Evolutionary conservation across 2,113 vertebrate species (phyloP).

Genomic region (Sminthopsis crassicaudata): DNA sequence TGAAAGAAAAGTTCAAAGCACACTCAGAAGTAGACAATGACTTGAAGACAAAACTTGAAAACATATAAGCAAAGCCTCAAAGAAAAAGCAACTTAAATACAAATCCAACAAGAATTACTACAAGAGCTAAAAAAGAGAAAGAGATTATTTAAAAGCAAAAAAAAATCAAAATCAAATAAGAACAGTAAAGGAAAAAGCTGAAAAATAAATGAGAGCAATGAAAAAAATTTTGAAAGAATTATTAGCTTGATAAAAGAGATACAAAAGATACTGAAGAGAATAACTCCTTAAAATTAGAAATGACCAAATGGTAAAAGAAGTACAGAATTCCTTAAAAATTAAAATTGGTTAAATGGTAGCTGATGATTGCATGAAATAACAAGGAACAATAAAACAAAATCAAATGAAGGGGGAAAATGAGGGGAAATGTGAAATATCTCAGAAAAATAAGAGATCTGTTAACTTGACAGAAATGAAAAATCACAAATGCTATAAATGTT

Average conservation of each 20-base stretch:
- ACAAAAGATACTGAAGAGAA: not conserved
- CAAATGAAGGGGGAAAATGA: not conserved
- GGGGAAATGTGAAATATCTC: not conserved
- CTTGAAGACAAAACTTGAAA: not conserved
- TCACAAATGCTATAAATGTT: not conserved
- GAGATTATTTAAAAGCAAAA: not conserved
- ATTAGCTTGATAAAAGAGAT: not conserved
- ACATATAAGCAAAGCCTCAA: not conserved
- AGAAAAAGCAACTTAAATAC: not conserved
- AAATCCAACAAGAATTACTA: not conserved
- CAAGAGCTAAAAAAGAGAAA: not conserved
- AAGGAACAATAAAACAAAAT: not conserved
- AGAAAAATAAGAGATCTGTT: not conserved
- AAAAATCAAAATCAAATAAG: not conserved
- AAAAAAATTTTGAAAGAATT: not conserved
- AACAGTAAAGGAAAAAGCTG: not conserved
- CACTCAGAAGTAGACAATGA: not conserved
- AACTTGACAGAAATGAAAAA: not conserved
- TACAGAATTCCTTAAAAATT: not conserved
- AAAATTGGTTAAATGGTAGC: not conserved
- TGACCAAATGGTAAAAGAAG: not conserved
- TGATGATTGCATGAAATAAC: not conserved
- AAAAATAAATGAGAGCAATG: not conserved
- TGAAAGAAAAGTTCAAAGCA: not conserved
- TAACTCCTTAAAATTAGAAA: not conserved